Conservation (phyloP, 2,797 vertebrate species). For the Monodelphis domestica region DNA sequence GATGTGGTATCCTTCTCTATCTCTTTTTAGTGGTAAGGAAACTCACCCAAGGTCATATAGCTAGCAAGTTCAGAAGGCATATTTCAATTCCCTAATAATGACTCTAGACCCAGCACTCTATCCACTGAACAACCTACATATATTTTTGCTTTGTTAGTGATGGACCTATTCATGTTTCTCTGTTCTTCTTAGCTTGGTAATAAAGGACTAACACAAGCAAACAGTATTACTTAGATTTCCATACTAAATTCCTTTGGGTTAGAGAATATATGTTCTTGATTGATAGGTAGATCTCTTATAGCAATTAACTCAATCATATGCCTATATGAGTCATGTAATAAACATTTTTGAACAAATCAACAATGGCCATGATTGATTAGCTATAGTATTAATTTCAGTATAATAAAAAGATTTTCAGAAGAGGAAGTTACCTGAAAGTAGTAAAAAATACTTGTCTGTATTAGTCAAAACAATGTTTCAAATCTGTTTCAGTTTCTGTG, state of each 20-base stretch:
- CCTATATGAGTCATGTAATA: background rate
- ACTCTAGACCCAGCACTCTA: background rate
- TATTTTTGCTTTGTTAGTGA: background rate
- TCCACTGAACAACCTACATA: background rate
- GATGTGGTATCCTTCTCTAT: background rate
- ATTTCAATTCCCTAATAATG: background rate
- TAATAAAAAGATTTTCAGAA: background rate
- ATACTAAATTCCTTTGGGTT: background rate
- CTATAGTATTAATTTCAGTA: background rate
- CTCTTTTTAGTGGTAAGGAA: background rate
- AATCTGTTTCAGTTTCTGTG: slow-evolving; percentile 13
- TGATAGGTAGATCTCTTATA: background rate
- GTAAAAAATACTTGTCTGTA: background rate
- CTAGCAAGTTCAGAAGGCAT: background rate
- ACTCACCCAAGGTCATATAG: background rate
- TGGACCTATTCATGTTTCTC: background rate
- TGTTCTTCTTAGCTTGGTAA: background rate
- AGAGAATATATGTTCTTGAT: background rate
- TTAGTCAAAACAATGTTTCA: background rate
- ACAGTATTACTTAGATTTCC: background rate
- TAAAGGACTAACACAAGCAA: background rate
- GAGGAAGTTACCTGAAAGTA: background rate
- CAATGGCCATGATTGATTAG: background rate
- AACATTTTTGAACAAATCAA: background rate
- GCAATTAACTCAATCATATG: background rate